Base-by-base conservation (phyloP, 1,140 invertebrate genomes). In the Patella vulgata region DNA sequence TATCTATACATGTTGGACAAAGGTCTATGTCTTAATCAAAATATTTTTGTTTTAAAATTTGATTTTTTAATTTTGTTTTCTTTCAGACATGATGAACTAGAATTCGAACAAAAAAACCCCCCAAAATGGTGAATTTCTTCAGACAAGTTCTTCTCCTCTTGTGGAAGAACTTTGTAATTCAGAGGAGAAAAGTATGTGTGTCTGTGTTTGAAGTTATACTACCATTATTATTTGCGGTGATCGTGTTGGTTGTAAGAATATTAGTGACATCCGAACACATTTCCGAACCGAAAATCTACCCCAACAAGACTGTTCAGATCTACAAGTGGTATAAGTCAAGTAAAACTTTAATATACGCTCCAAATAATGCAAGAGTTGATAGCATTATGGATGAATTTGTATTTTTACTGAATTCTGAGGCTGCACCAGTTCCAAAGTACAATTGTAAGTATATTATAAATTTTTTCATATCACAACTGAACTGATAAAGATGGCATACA, bases 91-190 rank as follows among this genome's bases (percentile, higher is more conserved):
- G n/a, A n/a, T n/a, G n/a, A n/a, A n/a, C n/a, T n/a, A n/a, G n/a
- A n/a, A n/a, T n/a, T n/a, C n/a, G n/a, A n/a, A n/a, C n/a, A n/a
- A n/a, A n/a, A n/a, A n/a, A 44, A 44, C 2, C 19, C 8, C 43
- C 3, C 1, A 25, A 27, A 9, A 28, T n/a, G 31, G 14, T 42
- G 67, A 54, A 47, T 4, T 65, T 69, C 44, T 47, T 39, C 25
- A 55, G 66, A 30, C 72, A 79, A 48, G 66, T 81, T 21, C 12
- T 46, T 14, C 56, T 82, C 25, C 65, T 82, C 14, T 52, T 81
- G 42, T 82, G 80, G 80, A 82, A 82, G 62, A 82, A 82, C 65
- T 74, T 66, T 59, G 56, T 76, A 5, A 51, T 81, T 9, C 78
- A 79, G 58, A 66, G 68, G 36, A 52, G 79, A 19, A 73, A 72